Percentiles rank a stretch among this genome's conserved stretches.
Evolutionary conservation across 2,888 invertebrate species (phyloP).

Genomic region (Leptura quadrifasciata): DNA sequence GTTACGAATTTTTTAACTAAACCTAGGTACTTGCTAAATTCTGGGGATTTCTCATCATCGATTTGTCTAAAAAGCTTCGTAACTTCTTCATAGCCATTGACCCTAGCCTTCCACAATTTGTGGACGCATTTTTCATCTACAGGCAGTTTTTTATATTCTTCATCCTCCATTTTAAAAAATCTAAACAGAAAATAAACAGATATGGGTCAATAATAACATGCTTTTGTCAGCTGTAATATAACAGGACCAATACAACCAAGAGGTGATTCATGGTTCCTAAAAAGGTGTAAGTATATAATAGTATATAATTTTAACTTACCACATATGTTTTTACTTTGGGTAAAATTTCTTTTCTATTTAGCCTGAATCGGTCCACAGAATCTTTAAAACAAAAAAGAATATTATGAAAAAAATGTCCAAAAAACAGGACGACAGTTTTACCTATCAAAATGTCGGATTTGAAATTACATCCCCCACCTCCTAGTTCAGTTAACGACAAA

Average conservation of each 20-base stretch:
- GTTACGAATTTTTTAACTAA: constrained; percentile 95
- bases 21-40: constrained; percentile 93
- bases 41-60: constrained; percentile 94
- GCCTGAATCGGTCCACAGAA: constrained; percentile 11
- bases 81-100: constrained; percentile 95
- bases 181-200: constrained; percentile 14
- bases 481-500: constrained; percentile 22
- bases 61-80: constrained; percentile 90
- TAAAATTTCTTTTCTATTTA: background rate
- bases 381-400: constrained; percentile 21
- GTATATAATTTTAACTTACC: constrained; percentile 17
- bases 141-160: constrained; percentile 90
- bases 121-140: constrained; percentile 94
- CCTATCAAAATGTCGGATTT: constrained; percentile 42
- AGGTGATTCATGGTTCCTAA: constrained; percentile 13
- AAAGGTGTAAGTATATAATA: background rate
- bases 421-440: constrained; percentile 34
- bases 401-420: constrained; percentile 15
- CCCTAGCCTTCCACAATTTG: constrained; percentile 96
- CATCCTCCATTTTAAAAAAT: constrained; percentile 82
- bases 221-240: constrained; percentile 11
- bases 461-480: constrained; percentile 40
- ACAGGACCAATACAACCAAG: background rate
- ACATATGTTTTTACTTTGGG: background rate
- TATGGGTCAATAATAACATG: constrained; percentile 10